These are phyloP conservation scores for Anisognathus igniventris DNA, from an alignment of 2,797 vertebrate genomes.

Conservation along the genomic window DNA sequence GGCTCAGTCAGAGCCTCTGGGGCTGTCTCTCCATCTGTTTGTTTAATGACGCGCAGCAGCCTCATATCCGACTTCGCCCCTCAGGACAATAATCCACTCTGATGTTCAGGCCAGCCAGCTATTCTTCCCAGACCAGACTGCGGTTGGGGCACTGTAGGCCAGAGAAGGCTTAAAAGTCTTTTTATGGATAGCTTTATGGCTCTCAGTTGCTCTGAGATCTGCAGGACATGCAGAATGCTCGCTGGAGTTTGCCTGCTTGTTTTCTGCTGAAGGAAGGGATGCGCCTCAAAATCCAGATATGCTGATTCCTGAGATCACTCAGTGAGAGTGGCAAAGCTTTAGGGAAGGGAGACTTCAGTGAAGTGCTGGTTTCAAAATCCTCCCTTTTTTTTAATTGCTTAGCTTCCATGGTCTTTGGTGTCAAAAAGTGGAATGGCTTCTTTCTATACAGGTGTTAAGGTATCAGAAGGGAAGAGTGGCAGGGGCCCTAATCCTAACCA, in stretches of 20 bases:
- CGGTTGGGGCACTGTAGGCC: not conserved
- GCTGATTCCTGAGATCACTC: not conserved
- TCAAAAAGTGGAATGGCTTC: not conserved
- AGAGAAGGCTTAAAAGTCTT: not conserved
- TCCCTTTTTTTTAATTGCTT: not conserved
- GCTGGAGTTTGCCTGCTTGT: not conserved
- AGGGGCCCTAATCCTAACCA: not conserved
- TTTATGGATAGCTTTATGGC: not conserved
- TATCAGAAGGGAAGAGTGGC: not conserved
- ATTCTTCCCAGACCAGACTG: not conserved
- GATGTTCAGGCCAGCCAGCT: conserved; percentile 27
- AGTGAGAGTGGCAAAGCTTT: not conserved
- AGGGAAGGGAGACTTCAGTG: not conserved
- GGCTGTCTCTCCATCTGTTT: conserved; percentile 54
- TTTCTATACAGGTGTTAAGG: not conserved
- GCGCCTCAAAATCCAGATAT: not conserved
- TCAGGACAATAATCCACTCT: conserved; percentile 32
- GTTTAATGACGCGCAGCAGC: conserved; percentile 42
- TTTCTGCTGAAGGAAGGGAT: not conserved
- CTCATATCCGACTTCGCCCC: conserved; percentile 8
- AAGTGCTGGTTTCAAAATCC: not conserved
- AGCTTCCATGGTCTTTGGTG: not conserved
- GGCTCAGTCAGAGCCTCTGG: not conserved
- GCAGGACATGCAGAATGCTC: not conserved
- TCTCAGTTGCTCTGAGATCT: not conserved